Evolutionary conservation across 2,113 vertebrate genomes (phyloP), one percentile per base, ranked within the genome.

Genomic region (Lota lota): DNA sequence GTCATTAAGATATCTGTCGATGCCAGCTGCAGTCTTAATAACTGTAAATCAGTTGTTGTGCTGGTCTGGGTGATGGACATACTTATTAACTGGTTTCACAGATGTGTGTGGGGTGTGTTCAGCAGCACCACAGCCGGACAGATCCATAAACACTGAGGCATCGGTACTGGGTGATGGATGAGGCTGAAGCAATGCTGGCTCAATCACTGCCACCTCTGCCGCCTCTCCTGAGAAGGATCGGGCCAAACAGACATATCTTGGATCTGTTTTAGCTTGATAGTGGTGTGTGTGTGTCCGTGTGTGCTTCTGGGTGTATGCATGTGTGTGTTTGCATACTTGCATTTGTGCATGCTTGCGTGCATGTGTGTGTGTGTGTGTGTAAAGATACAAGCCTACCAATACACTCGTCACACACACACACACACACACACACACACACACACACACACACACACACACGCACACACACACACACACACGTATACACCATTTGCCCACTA

Each of bases 151-250:
- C 12, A 14, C 40, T 47, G 40, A 10, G 40, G 40, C 8, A 47
- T 47, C 1, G 40, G 40, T 14, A 47, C 64, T 10, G 66, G 54
- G 77, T 86, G 83, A 86, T 84, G 75, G 79, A 86, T 64, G 70
- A 83, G 70, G 69, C 66, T 22, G 51, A 69, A 73, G 69, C 63
- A 54, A 74, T 64, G 76, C 72, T 61, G 68, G 70, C 67, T 85
- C 76, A 73, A 61, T 87, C 85, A 85, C 66, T 80, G 81, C 71
- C 40, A 82, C 66, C 64, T 63, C n/a, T 61, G 63, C 15, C 51
- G 72, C 65, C 63, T 18, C 40, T 47, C 40, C 40, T 14, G 40
- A 8, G 40, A 47, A 12, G 40, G 40, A 47, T 8, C 40, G 12
- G 40, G 62, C 54, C 59, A 12, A 21, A 21, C 18, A 14, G 14